Percentiles rank a stretch among this genome's conserved stretches.
phyloP scores from a whole-genome alignment of 2,797 vertebrate species.

The Adelosebastes latens region DNA sequence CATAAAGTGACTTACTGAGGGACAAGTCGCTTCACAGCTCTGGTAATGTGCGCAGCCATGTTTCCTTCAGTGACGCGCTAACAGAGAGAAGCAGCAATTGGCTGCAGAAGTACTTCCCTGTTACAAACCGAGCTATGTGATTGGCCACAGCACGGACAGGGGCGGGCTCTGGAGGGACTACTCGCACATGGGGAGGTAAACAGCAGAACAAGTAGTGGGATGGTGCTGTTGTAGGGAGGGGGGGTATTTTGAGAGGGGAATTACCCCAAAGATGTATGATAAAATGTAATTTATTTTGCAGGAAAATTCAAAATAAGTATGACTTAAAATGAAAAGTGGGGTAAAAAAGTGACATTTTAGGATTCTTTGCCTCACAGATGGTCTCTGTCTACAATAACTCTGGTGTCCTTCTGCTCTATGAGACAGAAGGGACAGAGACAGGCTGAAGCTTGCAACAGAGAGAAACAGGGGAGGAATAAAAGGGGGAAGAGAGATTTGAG shows the following conservation, averaged over 20 bases:
- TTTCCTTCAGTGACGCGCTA: constrained; percentile 51
- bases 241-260: not conserved
- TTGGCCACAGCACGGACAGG: constrained; percentile 54
- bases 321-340: not conserved
- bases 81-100: constrained; percentile 56
- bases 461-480: constrained; percentile 18
- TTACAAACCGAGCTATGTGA: constrained; percentile 8
- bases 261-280: not conserved
- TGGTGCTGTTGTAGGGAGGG: not conserved
- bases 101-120: constrained; percentile 8
- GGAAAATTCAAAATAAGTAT: not conserved
- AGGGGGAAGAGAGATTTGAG: constrained; percentile 44
- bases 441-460: constrained; percentile 14
- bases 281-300: not conserved
- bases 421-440: constrained; percentile 39
- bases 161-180: constrained; percentile 10
- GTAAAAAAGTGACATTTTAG: not conserved
- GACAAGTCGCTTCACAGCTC: constrained; percentile 56
- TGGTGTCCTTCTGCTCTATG: constrained; percentile 54
- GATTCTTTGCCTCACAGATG: constrained; percentile 41
- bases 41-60: constrained; percentile 79
- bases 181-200: constrained; percentile 65
- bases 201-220: not conserved
- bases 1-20: constrained; percentile 77
- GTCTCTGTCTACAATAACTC: constrained; percentile 50